phyloP scores from a whole-genome alignment of 2,113 vertebrate genomes.

The Ranitomeya variabilis region DNA sequence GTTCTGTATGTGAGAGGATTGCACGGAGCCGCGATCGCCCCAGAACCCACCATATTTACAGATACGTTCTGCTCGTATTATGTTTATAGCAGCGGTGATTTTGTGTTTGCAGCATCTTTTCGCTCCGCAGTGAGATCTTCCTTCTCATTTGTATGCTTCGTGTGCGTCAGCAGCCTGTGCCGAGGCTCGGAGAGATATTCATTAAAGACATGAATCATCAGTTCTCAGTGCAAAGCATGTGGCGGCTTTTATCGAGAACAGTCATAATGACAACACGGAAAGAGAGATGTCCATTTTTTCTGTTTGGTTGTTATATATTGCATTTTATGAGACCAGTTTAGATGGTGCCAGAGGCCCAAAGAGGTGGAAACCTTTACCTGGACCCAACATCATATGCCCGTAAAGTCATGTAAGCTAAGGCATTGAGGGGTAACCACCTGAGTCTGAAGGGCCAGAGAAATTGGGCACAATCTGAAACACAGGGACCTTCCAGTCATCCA shows the following conservation, averaged over 20 bases:
- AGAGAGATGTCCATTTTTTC: not conserved
- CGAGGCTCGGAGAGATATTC: not conserved
- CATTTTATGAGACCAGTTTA: not conserved
- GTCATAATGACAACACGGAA: not conserved
- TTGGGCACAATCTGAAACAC: not conserved
- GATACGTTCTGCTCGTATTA: not conserved
- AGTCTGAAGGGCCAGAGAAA: not conserved
- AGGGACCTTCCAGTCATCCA: not conserved
- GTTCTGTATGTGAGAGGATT: not conserved
- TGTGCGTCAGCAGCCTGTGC: slow-evolving; percentile 13
- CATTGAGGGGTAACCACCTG: not conserved
- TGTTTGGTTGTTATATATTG: not conserved
- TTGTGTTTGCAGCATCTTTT: not conserved
- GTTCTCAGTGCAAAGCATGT: not conserved
- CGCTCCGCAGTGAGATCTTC: not conserved
- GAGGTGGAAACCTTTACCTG: not conserved
- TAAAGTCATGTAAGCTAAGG: not conserved
- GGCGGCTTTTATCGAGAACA: not conserved
- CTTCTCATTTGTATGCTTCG: not conserved
- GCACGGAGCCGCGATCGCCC: not conserved
- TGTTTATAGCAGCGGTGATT: not conserved
- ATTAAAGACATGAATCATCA: slow-evolving; percentile 30
- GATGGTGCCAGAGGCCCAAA: not conserved
- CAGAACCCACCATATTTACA: not conserved
- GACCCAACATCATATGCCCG: not conserved